These are phyloP conservation scores for Pogonus chalceus DNA, from an alignment of 1,140 invertebrate species.

Conservation along the genomic window DNA sequence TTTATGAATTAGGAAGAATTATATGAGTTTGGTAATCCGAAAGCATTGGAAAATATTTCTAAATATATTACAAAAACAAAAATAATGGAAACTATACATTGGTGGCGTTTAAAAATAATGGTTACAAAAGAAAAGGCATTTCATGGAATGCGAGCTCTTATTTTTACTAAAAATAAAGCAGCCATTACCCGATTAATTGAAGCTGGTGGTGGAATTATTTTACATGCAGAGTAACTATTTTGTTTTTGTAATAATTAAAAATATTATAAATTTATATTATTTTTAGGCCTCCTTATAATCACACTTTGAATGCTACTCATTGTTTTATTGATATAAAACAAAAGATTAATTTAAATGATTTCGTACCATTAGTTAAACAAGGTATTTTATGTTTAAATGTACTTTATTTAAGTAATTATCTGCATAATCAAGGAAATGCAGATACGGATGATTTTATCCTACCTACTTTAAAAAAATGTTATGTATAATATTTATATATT, in stretches of 20 bases:
- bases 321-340: conserved; percentile 26
- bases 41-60: conserved; percentile 38
- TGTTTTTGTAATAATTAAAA: no score
- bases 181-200: conserved; percentile 57
- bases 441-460: conserved; percentile 19
- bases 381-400: conserved; percentile 29
- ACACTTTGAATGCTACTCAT: conserved; percentile 27
- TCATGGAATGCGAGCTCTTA: conserved; percentile 52
- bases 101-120: conserved; percentile 47
- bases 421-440: conserved; percentile 14
- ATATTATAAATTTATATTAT: no score
- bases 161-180: conserved; percentile 52
- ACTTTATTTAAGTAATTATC: conserved; percentile 26
- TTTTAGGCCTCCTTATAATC: conserved; percentile 28
- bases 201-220: conserved; percentile 58
- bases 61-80: conserved; percentile 32
- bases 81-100: conserved; percentile 47
- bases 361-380: conserved; percentile 25
- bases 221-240: conserved; percentile 42
- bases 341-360: conserved; percentile 19
- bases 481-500: conserved; percentile 10
- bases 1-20: conserved; percentile 76
- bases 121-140: conserved; percentile 48
- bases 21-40: conserved; percentile 66
- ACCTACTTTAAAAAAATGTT: conserved; percentile 17